Evolutionary conservation across 2,113 vertebrate genomes (phyloP), one percentile per base, ranked within the genome.

Genomic region (Spilogale gracilis): DNA sequence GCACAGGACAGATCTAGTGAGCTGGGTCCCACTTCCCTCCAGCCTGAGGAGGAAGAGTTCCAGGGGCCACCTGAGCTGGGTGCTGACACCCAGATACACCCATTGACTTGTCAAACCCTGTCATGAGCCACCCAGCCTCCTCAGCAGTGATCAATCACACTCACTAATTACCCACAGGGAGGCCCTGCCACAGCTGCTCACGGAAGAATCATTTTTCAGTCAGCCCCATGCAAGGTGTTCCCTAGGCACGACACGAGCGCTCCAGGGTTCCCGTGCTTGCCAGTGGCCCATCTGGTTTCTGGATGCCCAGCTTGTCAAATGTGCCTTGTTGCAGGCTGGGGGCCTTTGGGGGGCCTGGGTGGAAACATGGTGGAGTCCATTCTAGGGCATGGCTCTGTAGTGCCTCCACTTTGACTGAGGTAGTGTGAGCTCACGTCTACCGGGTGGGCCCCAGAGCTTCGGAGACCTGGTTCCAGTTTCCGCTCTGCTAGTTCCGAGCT

Each of bases 131-230:
- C 85, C 92, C 92, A 95, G 78, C 60, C 45, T 94, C 96, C 78
- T 96, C 50, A 89, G 90, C 60, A 9, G 96, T 61, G 94, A 97
- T 98, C 97, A 97, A 82, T 96, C 98, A 98, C 78, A 67, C 89
- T 95, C 88, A 30, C 48, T 91, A 91, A 85, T 96, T 91, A 92
- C 76, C 89, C 76, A 95, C 30, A 71, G 86, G 63, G 96, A 95
- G 79, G 93, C 94, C 89, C 94, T 95, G 78, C 83, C 95, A 38
- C 73, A 30, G 14, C 63, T 16, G 65, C 83, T 96, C 90, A 85
- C 0, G 0, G 74, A 81, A 18, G 96, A 97, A 50, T 85, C 90
- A 71, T 78, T 94, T 95, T 38, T 84, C 84, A 95, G 83, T 45
- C 56, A 73, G 67, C 89, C 80, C 63, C 88, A 58, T 1, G 23